Evolutionary conservation across 2,888 invertebrate species (phyloP).

Genomic region (Cryptus viduatorius): DNA sequence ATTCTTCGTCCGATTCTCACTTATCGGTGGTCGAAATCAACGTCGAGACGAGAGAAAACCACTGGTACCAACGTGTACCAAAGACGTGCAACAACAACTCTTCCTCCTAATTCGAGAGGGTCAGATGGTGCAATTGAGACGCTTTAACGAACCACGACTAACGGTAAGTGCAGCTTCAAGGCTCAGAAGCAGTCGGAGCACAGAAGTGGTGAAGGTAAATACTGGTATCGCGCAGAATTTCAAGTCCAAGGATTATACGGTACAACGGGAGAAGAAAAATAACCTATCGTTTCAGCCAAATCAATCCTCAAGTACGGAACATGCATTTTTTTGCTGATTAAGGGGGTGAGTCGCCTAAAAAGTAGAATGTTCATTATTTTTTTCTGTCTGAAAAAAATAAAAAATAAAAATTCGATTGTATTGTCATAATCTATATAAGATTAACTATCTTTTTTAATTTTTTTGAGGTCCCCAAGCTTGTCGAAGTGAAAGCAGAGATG

Average conservation of each 20-base stretch:
- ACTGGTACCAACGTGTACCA: constrained; percentile 31
- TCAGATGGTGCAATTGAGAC: constrained; percentile 60
- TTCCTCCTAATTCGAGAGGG: constrained; percentile 49
- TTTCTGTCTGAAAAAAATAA: no score
- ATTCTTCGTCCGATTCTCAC: constrained; percentile 32
- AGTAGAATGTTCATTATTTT: no score
- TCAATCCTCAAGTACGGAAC: background rate
- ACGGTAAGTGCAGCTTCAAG: constrained; percentile 59
- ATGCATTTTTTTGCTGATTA: no score
- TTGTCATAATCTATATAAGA: no score
- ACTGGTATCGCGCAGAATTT: background rate
- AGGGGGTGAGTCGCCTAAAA: no score
- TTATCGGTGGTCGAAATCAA: constrained; percentile 53
- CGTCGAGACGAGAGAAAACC: constrained; percentile 52
- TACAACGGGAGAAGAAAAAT: background rate
- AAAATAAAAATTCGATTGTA: no score
- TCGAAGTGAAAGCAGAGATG: no score
- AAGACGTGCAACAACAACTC: constrained; percentile 44
- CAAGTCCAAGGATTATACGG: background rate
- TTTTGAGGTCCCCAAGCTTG: no score
- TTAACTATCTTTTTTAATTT: no score
- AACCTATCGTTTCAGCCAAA: background rate
- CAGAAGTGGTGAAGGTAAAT: constrained; percentile 34
- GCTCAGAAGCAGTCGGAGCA: constrained; percentile 1
- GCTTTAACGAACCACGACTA: constrained; percentile 64